These are phyloP conservation scores for Luperina nickerlii DNA, from an alignment of 2,888 invertebrate species.

Conservation along the genomic window DNA sequence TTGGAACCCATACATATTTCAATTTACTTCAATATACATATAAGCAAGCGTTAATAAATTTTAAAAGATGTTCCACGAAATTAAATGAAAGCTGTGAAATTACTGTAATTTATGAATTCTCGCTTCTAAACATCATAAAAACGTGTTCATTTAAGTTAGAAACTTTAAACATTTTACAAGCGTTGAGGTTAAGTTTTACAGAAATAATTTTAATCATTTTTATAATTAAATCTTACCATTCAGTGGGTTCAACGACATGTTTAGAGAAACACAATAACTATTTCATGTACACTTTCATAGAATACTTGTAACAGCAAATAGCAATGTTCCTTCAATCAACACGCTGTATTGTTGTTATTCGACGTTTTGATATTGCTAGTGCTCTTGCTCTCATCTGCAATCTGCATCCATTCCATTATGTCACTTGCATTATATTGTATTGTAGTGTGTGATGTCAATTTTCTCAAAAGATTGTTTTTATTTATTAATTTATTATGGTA, in stretches of 20 bases:
- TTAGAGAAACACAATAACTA: conserved; percentile 20
- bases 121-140: not conserved
- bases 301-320: conserved; percentile 2
- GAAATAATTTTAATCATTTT: not conserved
- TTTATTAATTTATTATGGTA: too few species aligned
- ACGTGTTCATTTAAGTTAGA: not conserved
- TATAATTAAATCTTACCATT: conserved; percentile 75
- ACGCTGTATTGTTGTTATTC: conserved; percentile 62
- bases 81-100: not conserved
- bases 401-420: not conserved
- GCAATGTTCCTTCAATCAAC: conserved; percentile 9
- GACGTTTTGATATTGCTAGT: conserved; percentile 58
- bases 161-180: conserved; percentile 7
- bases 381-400: conserved; percentile 8
- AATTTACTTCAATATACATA: not conserved
- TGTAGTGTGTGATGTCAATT: not conserved
- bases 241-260: conserved; percentile 83
- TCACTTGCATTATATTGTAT: not conserved
- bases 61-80: not conserved
- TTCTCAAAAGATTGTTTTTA: not conserved
- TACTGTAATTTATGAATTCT: not conserved
- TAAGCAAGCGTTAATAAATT: not conserved
- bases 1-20: not conserved
- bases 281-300: not conserved
- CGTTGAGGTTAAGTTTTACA: conserved; percentile 69